Conservation (phyloP, 2,113 vertebrate species). For the Catharus fuscescens region DNA sequence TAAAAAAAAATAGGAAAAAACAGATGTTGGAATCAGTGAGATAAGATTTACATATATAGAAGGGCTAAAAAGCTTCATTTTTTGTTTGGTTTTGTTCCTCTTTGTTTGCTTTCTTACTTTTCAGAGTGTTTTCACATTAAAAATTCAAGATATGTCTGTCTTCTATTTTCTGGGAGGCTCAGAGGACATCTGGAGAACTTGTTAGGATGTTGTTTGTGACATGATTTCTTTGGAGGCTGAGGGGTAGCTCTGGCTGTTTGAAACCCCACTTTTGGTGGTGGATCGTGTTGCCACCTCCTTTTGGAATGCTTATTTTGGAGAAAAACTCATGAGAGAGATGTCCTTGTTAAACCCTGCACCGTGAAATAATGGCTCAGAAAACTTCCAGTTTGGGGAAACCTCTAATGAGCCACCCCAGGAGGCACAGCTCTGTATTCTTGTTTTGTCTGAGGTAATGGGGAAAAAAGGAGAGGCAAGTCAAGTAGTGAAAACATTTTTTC, state of each 20-base stretch:
- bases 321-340: neutral
- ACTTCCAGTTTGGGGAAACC: neutral
- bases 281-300: neutral
- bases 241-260: neutral
- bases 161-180: slow-evolving; percentile 43
- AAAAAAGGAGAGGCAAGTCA: neutral
- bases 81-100: slow-evolving; percentile 45
- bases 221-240: neutral
- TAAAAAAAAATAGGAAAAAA: neutral
- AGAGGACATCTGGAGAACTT: slow-evolving; percentile 67
- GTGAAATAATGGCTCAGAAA: neutral
- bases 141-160: slow-evolving; percentile 60
- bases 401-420: slow-evolving; percentile 24
- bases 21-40: slow-evolving; percentile 4
- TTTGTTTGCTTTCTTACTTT: slow-evolving; percentile 61
- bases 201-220: slow-evolving; percentile 37
- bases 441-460: neutral
- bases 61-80: slow-evolving; percentile 40
- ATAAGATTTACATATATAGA: slow-evolving; percentile 51
- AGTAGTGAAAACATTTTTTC: neutral
- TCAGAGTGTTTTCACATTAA: slow-evolving; percentile 45
- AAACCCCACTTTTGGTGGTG: neutral
- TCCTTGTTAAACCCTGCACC: neutral
- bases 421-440: neutral
- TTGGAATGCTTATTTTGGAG: neutral